Conservation (phyloP, 92 coral and sea anemone species). For the Bergia puertoricense region DNA sequence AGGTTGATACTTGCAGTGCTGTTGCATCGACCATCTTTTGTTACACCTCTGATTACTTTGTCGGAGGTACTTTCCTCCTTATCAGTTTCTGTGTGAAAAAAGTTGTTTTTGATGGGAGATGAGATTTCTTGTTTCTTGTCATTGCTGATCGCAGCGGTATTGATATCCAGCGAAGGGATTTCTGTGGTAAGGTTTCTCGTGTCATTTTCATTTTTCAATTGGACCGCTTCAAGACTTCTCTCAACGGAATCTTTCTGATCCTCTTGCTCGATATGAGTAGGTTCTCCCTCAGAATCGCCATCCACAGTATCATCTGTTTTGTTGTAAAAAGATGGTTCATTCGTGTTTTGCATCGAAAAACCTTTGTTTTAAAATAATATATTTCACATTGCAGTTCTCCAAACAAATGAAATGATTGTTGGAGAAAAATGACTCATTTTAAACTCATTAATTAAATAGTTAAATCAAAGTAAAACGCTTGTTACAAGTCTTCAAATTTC, state of each 20-base stretch:
- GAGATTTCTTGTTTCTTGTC: background rate
- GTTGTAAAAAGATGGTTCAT: background rate
- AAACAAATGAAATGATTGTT: too few species aligned
- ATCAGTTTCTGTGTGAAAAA: background rate
- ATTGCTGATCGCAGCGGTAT: background rate
- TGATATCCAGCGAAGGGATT: background rate
- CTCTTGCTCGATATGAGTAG: background rate
- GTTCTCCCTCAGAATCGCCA: background rate
- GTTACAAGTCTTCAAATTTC: too few species aligned
- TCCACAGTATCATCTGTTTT: background rate
- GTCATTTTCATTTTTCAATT: background rate
- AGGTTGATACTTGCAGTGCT: background rate
- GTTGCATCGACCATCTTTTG: background rate
- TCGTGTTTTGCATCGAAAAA: background rate
- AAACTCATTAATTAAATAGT: too few species aligned
- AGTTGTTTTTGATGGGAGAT: background rate
- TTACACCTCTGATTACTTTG: background rate
- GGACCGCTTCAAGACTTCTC: background rate
- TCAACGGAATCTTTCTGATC: background rate
- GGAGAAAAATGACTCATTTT: background rate
- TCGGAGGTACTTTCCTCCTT: background rate
- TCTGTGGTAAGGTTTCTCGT: background rate
- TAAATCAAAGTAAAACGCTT: too few species aligned
- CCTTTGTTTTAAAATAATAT: background rate
- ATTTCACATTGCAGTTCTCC: background rate